Evolutionary conservation across 2,888 invertebrate species (phyloP), one percentile per base, ranked within the genome.

Genomic region (Hoplodrina blanda): DNA sequence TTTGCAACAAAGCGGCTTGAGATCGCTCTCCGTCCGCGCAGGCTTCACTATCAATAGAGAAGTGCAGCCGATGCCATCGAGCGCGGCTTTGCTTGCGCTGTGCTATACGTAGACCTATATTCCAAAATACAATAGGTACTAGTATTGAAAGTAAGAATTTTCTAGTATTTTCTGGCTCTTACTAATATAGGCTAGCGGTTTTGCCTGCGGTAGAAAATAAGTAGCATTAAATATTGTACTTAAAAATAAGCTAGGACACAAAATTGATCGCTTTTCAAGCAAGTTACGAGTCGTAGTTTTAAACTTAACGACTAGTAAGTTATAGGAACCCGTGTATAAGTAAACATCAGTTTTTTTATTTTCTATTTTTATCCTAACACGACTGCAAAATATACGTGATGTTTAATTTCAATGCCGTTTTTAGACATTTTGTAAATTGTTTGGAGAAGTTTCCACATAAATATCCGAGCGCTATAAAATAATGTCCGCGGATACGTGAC

Each of bases 401-500:
- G 4, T 4, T 46, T 11, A 19, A 17, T 61, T 54, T 20, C 7
- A 8, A 30, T 20, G 54, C 64, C 64, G 11, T 65, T 2, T 33
- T 8, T 20, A 74, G 50, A 19, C 44, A 52, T 65, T n/a, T 56
- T 50, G 19, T 52, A 44, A 50, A 74, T 15, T 46, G 37, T 30
- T 57, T 30, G 15, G 50, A 53, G 50, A 44, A 75, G 19, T 52
- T 57, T 13, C 20, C 37, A 15, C 52, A 17, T 20, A 52, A 74
- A 56, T 52, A 57, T 75, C 52, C 41, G 20, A 57, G 53, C 75
- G 17, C n/a, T 44, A 2, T 33, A 19, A 46, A 44, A 46, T 75
- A 72, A 75, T 76, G 66, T 33, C n/a, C 11, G 56, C 76, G 77
- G 62, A 59, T 46, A 37, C 46, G 41, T 56, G 76, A 62, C 49